Evolutionary conservation across 2,888 invertebrate species (phyloP), one percentile per base, ranked within the genome.

Genomic region (Petrolisthes cinctipes): DNA sequence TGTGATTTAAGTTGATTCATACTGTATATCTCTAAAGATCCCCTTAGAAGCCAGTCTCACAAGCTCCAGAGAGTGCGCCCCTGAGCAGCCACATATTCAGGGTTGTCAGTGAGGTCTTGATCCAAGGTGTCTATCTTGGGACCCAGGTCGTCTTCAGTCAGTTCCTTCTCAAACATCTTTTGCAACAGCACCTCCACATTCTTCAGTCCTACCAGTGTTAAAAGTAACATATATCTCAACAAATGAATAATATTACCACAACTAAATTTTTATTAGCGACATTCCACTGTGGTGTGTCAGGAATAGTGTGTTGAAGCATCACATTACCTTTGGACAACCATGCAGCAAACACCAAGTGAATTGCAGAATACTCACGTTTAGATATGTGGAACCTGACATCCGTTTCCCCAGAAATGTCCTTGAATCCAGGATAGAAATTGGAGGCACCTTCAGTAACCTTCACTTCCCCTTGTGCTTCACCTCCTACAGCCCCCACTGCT

Each of bases 151-250:
- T 90, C 89, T 17, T 56, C 86, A 9, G 81, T 56, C 66, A 90
- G 57, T 71, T 93, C 93, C 79, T 92, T 92, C 91, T 93, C 93
- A 92, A 93, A 93, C 93, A 93, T 93, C 89, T 92, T 92, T 89
- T 93, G 92, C 6, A 93, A 91, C 54, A 93, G 91, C 6, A 92
- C 92, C 89, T 93, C 93, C 4, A 93, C 92, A 89, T 92, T 93
- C 91, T 93, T 93, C 1, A 92, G 91, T 91, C 92, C 93, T 93
- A 4, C 20, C 51, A 53, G 51, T 11, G 61, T 11, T 14, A 82
- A 82, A n/a, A 37, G 66, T 66, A 17, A 4, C 66, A 23, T 61
- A 14, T 20, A 11, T 4, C 17, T 5, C n/a, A 51, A 51, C 53
- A 11, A 37, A 20, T 37, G 0, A 37, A 37, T 1, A 0, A 37